Conservation (phyloP, 2,888 invertebrate species). For the Suillia variegata region DNA sequence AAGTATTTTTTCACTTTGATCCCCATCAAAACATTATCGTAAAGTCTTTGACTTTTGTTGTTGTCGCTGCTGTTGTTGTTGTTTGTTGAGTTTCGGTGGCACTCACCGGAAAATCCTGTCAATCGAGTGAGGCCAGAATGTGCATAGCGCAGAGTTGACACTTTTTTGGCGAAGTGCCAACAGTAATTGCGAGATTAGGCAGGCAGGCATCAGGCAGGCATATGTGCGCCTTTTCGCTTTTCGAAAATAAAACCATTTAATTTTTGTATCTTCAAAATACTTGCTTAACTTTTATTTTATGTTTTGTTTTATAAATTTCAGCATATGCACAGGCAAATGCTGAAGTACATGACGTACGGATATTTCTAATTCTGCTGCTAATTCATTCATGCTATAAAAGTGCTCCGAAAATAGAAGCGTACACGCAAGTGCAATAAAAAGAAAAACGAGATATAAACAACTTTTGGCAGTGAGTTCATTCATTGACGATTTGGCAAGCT, state of each 20-base stretch:
- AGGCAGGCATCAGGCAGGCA: too few relatives aligned
- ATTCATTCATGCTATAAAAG: neutral
- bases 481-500: constrained; percentile 4
- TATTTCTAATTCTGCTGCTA: too few relatives aligned
- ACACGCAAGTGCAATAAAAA: neutral
- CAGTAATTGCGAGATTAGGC: neutral
- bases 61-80: too few relatives aligned
- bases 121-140: constrained; percentile 12
- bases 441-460: neutral
- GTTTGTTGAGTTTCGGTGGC: constrained; percentile 12
- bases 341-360: too few relatives aligned
- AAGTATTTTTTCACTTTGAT: constrained; percentile 22
- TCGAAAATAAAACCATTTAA: neutral
- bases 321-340: too few relatives aligned
- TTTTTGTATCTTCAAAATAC: neutral
- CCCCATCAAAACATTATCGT: neutral
- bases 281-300: too few relatives aligned
- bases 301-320: too few relatives aligned
- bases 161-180: neutral
- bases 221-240: neutral
- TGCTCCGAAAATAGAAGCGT: neutral
- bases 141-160: neutral
- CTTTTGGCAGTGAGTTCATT: neutral
- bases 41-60: constrained; percentile 9
- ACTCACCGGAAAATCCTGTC: constrained; percentile 42